These are phyloP conservation scores for Mesorhabditis spiculigera DNA, from an alignment of 2,888 invertebrate species.

Conservation along the genomic window DNA sequence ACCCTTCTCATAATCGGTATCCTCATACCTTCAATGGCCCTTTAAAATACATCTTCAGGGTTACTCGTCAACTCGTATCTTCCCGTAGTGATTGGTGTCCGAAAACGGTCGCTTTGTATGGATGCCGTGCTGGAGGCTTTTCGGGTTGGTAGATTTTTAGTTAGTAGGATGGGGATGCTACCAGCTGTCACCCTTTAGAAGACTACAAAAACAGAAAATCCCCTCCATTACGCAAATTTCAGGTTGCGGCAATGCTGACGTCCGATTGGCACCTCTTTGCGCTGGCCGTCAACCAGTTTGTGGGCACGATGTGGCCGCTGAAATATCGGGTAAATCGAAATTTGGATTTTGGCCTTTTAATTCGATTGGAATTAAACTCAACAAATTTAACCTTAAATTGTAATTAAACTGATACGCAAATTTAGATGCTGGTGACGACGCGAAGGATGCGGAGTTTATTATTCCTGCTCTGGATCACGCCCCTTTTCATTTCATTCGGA, in stretches of 20 bases:
- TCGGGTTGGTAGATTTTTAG: neutral
- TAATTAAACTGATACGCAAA: neutral
- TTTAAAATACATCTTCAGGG: conserved; percentile 30
- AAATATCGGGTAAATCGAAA: conserved; percentile 45
- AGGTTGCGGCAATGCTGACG: conserved; percentile 54
- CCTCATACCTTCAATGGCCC: neutral
- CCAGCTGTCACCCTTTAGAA: neutral
- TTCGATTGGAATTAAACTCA: neutral
- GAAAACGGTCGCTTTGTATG: conserved; percentile 35
- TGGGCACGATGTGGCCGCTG: conserved; percentile 52
- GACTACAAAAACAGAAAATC: neutral
- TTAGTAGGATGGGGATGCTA: too few species aligned
- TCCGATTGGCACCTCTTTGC: conserved; percentile 54
- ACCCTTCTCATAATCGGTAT: conserved; percentile 41
- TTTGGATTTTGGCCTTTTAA: neutral
- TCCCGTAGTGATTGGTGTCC: conserved; percentile 45
- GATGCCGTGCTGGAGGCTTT: conserved; percentile 32
- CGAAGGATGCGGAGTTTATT: conserved; percentile 43
- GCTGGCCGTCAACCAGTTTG: conserved; percentile 51
- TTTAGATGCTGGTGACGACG: conserved; percentile 51
- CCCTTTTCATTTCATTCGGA: conserved; percentile 37
- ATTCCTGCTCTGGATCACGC: conserved; percentile 45
- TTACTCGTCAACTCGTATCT: conserved; percentile 52
- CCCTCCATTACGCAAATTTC: conserved; percentile 27
- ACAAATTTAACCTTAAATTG: neutral